Conservation (phyloP, 1,140 invertebrate species). For the Drosophila eugracilis region DNA sequence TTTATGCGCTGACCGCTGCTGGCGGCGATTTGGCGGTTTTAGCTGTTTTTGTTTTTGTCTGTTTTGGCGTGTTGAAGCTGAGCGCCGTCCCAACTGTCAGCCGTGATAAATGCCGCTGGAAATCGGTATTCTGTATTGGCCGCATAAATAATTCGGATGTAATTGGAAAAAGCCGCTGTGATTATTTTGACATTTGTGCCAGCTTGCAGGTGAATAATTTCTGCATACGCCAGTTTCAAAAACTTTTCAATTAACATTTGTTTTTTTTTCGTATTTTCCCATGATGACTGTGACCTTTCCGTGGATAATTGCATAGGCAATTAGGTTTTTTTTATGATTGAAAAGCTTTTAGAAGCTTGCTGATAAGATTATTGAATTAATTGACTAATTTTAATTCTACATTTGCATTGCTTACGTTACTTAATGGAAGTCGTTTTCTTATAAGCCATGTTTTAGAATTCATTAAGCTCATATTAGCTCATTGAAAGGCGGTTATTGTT, state of each 20-base stretch:
- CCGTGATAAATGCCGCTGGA: slow-evolving; percentile 59
- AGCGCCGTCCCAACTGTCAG: slow-evolving; percentile 67
- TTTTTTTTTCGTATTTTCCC: slow-evolving; percentile 28
- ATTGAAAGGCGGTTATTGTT: neutral
- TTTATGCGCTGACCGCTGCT: slow-evolving; percentile 60
- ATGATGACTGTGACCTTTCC: slow-evolving; percentile 26
- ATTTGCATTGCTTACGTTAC: slow-evolving; percentile 25
- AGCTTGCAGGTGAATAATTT: slow-evolving; percentile 33
- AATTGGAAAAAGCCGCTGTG: slow-evolving; percentile 42
- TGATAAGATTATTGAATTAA: slow-evolving; percentile 37
- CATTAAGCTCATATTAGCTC: slow-evolving; percentile 6
- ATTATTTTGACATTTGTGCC: slow-evolving; percentile 29
- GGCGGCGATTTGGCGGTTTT: slow-evolving; percentile 52
- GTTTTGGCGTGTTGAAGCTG: slow-evolving; percentile 37
- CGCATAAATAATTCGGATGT: slow-evolving; percentile 72
- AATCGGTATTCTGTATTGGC: slow-evolving; percentile 41
- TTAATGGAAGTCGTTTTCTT: slow-evolving; percentile 3
- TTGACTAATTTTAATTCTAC: slow-evolving; percentile 7
- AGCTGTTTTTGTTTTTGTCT: slow-evolving; percentile 4
- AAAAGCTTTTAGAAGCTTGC: slow-evolving; percentile 28
- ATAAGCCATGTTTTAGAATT: slow-evolving; percentile 3
- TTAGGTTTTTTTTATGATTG: slow-evolving; percentile 13
- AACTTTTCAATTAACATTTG: slow-evolving; percentile 42
- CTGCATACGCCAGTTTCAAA: slow-evolving; percentile 6
- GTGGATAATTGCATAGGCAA: slow-evolving; percentile 17